Evolutionary conservation across 2,797 vertebrate species (phyloP), one percentile per base, ranked within the genome.

Genomic region (Meda fulgida): DNA sequence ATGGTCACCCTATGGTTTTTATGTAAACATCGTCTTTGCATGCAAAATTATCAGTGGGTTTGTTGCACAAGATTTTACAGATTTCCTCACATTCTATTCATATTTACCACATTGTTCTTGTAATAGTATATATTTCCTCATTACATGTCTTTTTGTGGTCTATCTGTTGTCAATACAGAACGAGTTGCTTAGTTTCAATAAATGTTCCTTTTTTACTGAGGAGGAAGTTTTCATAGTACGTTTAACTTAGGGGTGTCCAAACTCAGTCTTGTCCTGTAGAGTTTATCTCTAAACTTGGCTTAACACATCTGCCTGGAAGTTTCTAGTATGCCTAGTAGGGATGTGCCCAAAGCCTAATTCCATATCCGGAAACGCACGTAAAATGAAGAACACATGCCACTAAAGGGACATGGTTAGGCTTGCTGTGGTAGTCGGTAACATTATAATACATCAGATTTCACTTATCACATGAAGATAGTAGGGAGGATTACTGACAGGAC

Each of bases 81-180:
- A 60, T 26, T 76, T 76, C 21, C 11, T 31, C 10, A 14, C 31
- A 55, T 51, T 36, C 36, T 23, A 34, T 36, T 65, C 11, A 31
- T 55, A 55, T 36, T 76, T 55, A 36, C 71, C 46, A 23, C 29
- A 75, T 16, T 60, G 55, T n/a, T 26, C 36, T 40, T 78, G 8
- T 16, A 60, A 58, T 26, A 40, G 53, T 60, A 58, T 40, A 38
- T 78, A 40, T 60, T 60, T 38, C 34, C 51, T 16, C 21, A 38
- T 38, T 10, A 26, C 31, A 77, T 55, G 34, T 76, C 31, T 38
- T 76, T 19, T 58, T 58, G 51, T 36, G 51, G 51, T 58, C 31
- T 36, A 13, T 76, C 21, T 58, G 51, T 38, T 34, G 31, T 55
- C 21, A 58, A 53, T 58, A 76, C 51, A 76, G 51, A 76, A 76